phyloP scores from a whole-genome alignment of 2,113 vertebrate species.

The Anhinga anhinga region DNA sequence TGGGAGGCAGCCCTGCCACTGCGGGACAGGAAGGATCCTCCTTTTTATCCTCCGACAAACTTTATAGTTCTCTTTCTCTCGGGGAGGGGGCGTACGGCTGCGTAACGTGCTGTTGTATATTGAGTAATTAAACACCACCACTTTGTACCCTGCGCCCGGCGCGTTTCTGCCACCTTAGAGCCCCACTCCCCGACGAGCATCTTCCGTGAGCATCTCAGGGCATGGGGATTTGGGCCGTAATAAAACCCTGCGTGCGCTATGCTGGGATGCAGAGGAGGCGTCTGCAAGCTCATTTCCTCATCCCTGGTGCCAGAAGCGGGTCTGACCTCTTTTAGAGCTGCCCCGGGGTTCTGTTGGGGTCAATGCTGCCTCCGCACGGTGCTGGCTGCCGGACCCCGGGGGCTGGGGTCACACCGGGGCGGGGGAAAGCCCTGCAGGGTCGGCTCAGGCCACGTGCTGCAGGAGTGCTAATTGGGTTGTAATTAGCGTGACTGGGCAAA shows the following conservation, averaged over 20 bases:
- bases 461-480: not conserved
- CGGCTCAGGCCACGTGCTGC: not conserved
- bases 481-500: constrained; percentile 55
- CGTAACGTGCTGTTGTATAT: constrained; percentile 47
- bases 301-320: not conserved
- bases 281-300: not conserved
- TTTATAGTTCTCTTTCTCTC: constrained; percentile 5
- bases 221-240: not conserved
- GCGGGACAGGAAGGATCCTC: constrained; percentile 28
- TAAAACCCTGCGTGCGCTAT: fast-evolving
- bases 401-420: not conserved
- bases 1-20: constrained; percentile 3
- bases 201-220: not conserved
- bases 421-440: not conserved
- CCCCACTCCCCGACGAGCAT: fast-evolving
- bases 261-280: not conserved
- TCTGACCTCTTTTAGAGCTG: not conserved
- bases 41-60: constrained; percentile 29
- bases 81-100: constrained; percentile 32
- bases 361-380: not conserved
- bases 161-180: not conserved
- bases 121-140: constrained; percentile 68
- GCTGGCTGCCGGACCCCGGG: not conserved
- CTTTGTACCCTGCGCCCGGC: constrained; percentile 43
- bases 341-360: not conserved